Conservation (phyloP, 2,797 vertebrate genomes). For the Alectoris magna region DNA sequence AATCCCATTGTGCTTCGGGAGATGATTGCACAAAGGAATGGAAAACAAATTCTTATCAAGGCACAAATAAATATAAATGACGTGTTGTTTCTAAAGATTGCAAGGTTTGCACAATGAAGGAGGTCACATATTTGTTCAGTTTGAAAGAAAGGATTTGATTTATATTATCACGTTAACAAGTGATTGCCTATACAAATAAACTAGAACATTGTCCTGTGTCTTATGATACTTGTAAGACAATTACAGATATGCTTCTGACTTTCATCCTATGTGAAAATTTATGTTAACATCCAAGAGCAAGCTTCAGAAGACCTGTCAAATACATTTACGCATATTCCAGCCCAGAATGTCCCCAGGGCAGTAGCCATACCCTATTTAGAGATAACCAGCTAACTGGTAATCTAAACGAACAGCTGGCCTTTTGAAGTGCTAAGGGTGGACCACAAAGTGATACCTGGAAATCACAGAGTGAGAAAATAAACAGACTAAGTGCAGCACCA, state of each 20-base stretch:
- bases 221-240: background rate
- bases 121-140: background rate
- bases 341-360: background rate
- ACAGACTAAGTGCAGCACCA: background rate
- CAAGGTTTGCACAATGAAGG: background rate
- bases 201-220: background rate
- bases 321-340: background rate
- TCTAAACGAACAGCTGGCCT: slow-evolving; percentile 18
- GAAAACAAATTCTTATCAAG: background rate
- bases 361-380: background rate
- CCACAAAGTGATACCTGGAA: background rate
- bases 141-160: background rate
- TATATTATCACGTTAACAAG: background rate
- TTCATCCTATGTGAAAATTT: background rate
- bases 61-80: background rate
- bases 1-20: background rate
- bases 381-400: slow-evolving; percentile 30
- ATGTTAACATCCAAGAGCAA: background rate
- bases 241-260: background rate
- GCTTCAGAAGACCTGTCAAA: background rate
- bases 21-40: background rate
- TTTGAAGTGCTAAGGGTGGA: slow-evolving; percentile 29
- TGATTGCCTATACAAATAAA: background rate
- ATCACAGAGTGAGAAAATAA: background rate
- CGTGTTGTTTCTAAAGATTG: background rate